Base-by-base conservation (phyloP, 2,113 vertebrate species). In the Esox niger region DNA sequence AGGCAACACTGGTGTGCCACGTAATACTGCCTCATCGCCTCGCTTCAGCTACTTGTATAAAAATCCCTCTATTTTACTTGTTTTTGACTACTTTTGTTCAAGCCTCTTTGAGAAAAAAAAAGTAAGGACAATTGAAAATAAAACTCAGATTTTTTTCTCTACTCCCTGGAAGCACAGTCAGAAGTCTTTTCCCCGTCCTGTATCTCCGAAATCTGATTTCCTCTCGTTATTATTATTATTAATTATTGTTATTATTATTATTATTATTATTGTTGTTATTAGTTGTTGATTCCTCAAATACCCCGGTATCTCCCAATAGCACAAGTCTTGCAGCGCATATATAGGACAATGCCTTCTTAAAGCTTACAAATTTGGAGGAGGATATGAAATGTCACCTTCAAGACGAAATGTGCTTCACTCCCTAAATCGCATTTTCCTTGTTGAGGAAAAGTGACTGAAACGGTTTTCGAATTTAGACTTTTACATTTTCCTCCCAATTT, bases 261-360 rank as follows among this genome's bases (percentile, higher is more conserved):
- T 66, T 75, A 33, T 71, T 79, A 55, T 76, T 49, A n/a, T 66
- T 49, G 27, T 71, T 58, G 52, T 56, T 79, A 70, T 64, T 71
- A 64, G 43, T 76, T 79, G 64, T 69, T 66, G 62, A 74, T 59
- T 57, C 61, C 20, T 32, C 27, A 60, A 49, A 58, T 68, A 62
- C 70, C 75, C 63, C 72, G 66, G 58, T 73, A 64, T 74, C 64
- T 74, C 69, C 66, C 56, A 69, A 74, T 64, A 75, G 82, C 73
- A 78, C 77, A 84, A 76, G 29, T 59, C 52, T 62, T 68, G 65
- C 49, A 30, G 25, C 25, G 30, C 58, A 72, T 54, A 59, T 47
- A 56, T 21, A 70, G 62, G 62, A 69, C 31, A 38, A 61, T 68
- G 55, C 68, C 64, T 71, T 63, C 47, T 21, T 21, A 23, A 13